Base-by-base conservation (phyloP, 2,888 invertebrate species). In the Pomacea canaliculata region DNA sequence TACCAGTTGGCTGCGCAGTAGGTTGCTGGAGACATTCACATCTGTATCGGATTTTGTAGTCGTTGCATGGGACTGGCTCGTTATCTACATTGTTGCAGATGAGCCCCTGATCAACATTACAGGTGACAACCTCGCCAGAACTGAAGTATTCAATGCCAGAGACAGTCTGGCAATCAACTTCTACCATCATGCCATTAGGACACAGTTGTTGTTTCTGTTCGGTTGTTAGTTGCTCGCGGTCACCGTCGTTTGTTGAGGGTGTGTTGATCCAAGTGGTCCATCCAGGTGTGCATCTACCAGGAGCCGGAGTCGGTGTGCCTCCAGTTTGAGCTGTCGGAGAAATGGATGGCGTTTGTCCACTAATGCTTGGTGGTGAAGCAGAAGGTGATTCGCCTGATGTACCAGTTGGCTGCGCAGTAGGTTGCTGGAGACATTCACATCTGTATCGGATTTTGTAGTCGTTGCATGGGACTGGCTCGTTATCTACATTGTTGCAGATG, bases 101-200 rank as follows among this genome's bases (percentile, higher is more conserved):
- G 0, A 96, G 92, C 0, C 96, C 96, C 18, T 92, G 92, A 83
- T 95, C 94, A 78, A 96, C 88, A 67, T 85, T 81, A 77, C 90
- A 90, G 9, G 79, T 82, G 16, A 81, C 77, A 3, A 82, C 83
- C 63, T 87, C 83, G 13, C 86, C 84, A 49, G 85, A 83, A 23
- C 82, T 80, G 71, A 79, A 82, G 69, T 73, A 62, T 56, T 81
- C 80, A 2, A 78, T 78, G n/a, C 51, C 51, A 10, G 82, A 83
- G 70, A 79, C 80, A 16, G 63, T 83, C 23, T 83, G 76, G 80
- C 89, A 89, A 77, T 88, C 84, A 27, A 88, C 85, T 16, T 83
- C 82, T 10, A 82, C 81, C 27, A 89, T 85, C 69, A 85, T 65
- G 2, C 87, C 87, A 51, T 81, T 84, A 0, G 75, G 75, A 80